Percentiles rank a stretch among this genome's conserved stretches.
Evolutionary conservation across 1,140 invertebrate genomes (phyloP).

Genomic region (Nasonia giraulti): DNA sequence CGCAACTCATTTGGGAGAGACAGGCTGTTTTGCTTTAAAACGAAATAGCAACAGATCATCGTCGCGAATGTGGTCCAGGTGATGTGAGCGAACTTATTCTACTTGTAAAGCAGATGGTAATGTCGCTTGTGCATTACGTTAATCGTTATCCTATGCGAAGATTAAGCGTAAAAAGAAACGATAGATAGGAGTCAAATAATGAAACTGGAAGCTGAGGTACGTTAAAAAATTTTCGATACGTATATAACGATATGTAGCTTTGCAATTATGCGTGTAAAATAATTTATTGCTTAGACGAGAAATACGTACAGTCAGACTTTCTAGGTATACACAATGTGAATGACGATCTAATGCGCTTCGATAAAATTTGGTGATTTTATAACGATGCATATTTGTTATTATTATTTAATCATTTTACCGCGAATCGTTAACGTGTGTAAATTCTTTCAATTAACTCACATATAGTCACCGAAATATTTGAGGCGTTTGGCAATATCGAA

Average conservation of each 20-base stretch:
- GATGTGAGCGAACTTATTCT: neutral
- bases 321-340: neutral
- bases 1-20: constrained; percentile 4
- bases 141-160: neutral
- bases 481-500: neutral
- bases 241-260: neutral
- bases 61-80: constrained; percentile 5
- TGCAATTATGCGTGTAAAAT: neutral
- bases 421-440: neutral
- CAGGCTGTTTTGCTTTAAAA: neutral
- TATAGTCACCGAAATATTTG: neutral
- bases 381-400: neutral
- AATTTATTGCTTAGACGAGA: constrained; percentile 5
- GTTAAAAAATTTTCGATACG: neutral
- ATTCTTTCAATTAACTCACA: neutral
- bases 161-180: neutral
- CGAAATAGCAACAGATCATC: neutral
- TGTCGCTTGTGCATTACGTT: neutral
- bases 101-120: neutral
- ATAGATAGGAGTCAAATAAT: neutral
- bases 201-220: neutral
- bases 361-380: neutral
- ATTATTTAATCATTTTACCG: neutral
- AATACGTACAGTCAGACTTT: neutral
- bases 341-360: neutral